Evolutionary conservation across 2,888 invertebrate genomes (phyloP).

Genomic region (Helleia helle): DNA sequence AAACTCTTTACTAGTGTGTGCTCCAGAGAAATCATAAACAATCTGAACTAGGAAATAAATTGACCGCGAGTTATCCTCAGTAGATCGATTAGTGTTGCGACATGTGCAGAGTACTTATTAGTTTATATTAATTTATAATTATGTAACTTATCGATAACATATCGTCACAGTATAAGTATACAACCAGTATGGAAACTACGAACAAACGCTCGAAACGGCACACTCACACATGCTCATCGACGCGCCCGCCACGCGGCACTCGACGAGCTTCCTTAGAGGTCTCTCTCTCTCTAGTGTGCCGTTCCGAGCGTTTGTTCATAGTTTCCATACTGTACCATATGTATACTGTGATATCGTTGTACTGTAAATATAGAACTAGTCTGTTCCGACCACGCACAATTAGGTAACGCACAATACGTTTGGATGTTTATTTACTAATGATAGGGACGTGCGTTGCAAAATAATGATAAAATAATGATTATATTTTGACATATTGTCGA

Average conservation of each 20-base stretch:
- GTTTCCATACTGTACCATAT: too few species aligned
- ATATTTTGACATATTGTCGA: constrained; percentile 49
- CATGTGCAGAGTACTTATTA: constrained; percentile 73
- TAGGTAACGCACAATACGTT: not conserved
- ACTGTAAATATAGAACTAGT: constrained; percentile 60
- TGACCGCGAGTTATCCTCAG: constrained; percentile 39
- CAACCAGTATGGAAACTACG: constrained; percentile 32
- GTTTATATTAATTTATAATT: constrained; percentile 70
- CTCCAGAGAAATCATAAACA: not conserved
- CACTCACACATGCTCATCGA: too few species aligned
- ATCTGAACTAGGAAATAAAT: constrained; percentile 18
- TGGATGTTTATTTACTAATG: not conserved
- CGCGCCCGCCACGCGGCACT: too few species aligned
- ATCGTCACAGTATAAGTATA: constrained; percentile 59
- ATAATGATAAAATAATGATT: not conserved
- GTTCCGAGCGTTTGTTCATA: too few species aligned
- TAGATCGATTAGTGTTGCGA: constrained; percentile 50
- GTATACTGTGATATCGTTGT: too few species aligned
- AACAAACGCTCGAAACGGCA: too few species aligned
- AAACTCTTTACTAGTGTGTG: constrained; percentile 1
- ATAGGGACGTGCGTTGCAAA: not conserved
- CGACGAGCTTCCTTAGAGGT: too few species aligned
- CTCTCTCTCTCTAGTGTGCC: too few species aligned
- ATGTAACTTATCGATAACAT: constrained; percentile 40
- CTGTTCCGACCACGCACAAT: not conserved